These are phyloP conservation scores for Danaus plexippus DNA, from an alignment of 1,140 invertebrate genomes.

Conservation along the genomic window DNA sequence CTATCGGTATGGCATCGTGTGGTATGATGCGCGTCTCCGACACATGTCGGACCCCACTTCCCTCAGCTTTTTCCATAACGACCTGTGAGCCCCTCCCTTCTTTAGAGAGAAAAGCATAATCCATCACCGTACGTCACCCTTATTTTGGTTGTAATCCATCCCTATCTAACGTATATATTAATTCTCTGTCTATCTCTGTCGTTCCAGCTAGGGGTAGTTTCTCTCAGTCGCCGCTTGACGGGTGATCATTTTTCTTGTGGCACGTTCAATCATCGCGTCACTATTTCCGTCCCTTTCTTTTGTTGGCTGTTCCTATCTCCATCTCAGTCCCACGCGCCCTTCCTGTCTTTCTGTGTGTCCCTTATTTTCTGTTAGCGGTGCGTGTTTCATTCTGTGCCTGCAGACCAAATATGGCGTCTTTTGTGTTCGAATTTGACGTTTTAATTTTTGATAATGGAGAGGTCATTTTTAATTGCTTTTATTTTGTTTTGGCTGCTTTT, in stretches of 20 bases:
- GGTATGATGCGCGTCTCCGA: slow-evolving; percentile 41
- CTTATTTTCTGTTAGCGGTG: slow-evolving; percentile 72
- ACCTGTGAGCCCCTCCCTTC: slow-evolving; percentile 73
- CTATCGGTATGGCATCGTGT: slow-evolving; percentile 39
- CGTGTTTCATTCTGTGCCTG: slow-evolving; percentile 64
- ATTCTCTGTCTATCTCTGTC: slow-evolving; percentile 44
- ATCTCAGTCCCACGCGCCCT: slow-evolving; percentile 61
- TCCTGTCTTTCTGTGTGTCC: slow-evolving; percentile 70
- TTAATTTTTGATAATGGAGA: slow-evolving; percentile 67
- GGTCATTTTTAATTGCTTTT: slow-evolving; percentile 44
- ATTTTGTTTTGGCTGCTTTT: slow-evolving; percentile 27
- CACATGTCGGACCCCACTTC: slow-evolving; percentile 68
- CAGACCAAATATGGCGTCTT: slow-evolving; percentile 70
- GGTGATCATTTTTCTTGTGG: slow-evolving; percentile 74
- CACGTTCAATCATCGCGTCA: slow-evolving; percentile 74
- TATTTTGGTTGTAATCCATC: slow-evolving; percentile 64
- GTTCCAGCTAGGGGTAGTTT: slow-evolving; percentile 71
- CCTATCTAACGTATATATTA: slow-evolving; percentile 30
- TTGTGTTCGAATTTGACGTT: slow-evolving; percentile 70
- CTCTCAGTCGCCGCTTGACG: slow-evolving; percentile 73
- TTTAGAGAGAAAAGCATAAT: slow-evolving; percentile 74
- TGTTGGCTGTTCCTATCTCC: slow-evolving; percentile 39
- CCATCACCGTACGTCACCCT: slow-evolving; percentile 73
- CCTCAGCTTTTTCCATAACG: slow-evolving; percentile 73
- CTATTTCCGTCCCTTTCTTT: slow-evolving; percentile 59